Percentiles rank a stretch among this genome's conserved stretches.
phyloP scores from a whole-genome alignment of 2,797 vertebrate species.

The Acrossocheilus wenchowensis region DNA sequence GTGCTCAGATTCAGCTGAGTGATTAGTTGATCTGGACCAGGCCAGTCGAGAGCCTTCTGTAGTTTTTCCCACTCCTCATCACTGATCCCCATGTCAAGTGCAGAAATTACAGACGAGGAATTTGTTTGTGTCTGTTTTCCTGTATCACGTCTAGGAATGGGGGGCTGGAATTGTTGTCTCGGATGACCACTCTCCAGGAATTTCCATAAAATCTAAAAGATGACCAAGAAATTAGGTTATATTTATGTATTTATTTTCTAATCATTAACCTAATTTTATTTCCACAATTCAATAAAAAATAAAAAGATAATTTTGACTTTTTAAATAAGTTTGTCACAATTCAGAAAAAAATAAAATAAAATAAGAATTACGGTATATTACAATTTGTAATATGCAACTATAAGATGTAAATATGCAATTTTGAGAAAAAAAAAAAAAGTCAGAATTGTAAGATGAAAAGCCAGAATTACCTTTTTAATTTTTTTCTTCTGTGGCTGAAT shows the following conservation, averaged over 20 bases:
- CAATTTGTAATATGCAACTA: too few relatives aligned
- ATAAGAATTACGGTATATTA: too few relatives aligned
- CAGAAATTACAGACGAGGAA: neutral
- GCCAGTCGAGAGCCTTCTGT: slow-evolving; percentile 33
- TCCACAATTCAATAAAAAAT: too few relatives aligned
- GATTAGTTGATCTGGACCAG: slow-evolving; percentile 21
- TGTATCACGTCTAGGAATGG: neutral
- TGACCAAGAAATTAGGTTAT: neutral
- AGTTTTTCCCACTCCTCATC: slow-evolving; percentile 26
- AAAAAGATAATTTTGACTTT: too few relatives aligned
- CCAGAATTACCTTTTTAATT: too few relatives aligned
- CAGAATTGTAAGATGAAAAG: too few relatives aligned
- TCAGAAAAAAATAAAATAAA: too few relatives aligned
- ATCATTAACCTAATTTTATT: neutral
- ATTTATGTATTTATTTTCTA: neutral
- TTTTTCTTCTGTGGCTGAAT: too few relatives aligned
- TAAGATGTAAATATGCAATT: too few relatives aligned
- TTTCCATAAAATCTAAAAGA: neutral
- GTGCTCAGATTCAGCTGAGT: neutral
- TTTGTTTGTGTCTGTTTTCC: neutral
- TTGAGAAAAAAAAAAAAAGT: too few relatives aligned
- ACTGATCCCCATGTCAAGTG: slow-evolving; percentile 3
- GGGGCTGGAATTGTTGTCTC: neutral
- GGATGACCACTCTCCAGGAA: neutral
- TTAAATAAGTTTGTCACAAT: too few relatives aligned